Percentiles rank a stretch among this genome's conserved stretches.
These are phyloP conservation scores for Nomada hirtipes DNA, from an alignment of 2,888 invertebrate species.

Conservation along the genomic window DNA sequence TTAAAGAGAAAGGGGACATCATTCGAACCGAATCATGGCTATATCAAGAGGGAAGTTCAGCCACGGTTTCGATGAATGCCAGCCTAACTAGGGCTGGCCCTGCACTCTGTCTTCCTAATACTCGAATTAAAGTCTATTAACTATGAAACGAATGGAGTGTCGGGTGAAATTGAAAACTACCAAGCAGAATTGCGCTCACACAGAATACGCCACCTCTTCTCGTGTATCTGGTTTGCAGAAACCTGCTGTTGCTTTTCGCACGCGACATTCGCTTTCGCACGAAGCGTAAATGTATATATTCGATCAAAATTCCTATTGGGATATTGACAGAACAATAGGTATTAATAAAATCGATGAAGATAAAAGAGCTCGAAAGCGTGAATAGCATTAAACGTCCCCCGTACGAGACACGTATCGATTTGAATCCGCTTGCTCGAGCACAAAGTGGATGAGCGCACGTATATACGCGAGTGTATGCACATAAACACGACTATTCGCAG, in stretches of 20 bases:
- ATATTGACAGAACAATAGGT: no score
- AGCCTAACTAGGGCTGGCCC: conserved; percentile 58
- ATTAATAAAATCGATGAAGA: conserved; percentile 5
- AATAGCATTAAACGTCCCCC: conserved; percentile 49
- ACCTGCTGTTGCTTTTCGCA: no score
- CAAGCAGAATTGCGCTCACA: conserved; percentile 44
- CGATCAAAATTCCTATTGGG: no score
- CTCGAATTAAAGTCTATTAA: conserved; percentile 68
- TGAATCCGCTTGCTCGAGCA: conserved; percentile 51
- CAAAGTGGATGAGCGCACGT: conserved; percentile 38
- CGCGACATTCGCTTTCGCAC: no score
- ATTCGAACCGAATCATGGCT: background rate
- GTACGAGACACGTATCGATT: conserved; percentile 56
- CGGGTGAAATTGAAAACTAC: conserved; percentile 58
- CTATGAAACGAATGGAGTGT: conserved; percentile 36
- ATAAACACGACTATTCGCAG: conserved; percentile 56
- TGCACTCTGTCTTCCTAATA: conserved; percentile 29
- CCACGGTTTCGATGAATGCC: conserved; percentile 57
- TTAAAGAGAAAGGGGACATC: conserved; percentile 6
- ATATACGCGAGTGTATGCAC: conserved; percentile 35
- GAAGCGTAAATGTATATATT: no score
- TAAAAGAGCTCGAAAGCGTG: background rate
- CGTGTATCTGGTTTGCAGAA: no score
- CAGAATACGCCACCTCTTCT: background rate
- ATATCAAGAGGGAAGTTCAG: conserved; percentile 46